Evolutionary conservation across 2,797 vertebrate species (phyloP), one percentile per base, ranked within the genome.

Genomic region (Aphelocoma californica): DNA sequence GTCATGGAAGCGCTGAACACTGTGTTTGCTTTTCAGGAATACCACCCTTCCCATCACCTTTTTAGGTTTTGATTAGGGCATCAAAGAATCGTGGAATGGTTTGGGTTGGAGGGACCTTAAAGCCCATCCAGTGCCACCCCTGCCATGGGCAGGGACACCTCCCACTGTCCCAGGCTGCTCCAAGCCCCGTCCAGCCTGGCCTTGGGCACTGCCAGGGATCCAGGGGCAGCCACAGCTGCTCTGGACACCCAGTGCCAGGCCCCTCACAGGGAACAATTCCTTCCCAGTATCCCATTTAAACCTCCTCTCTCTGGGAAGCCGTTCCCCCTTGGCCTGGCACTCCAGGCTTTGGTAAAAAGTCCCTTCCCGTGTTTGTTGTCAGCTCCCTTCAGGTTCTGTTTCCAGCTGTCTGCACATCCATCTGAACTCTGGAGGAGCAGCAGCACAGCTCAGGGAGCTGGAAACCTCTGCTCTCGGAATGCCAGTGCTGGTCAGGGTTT

Each of bases 1-100:
- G 15, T 32, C 5, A 57, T 26, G 26, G 48, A 26, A 38, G 16
- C 0, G 0, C 60, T 44, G 28, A 25, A 34, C 3, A 10, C 31
- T 13, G 18, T 20, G 25, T 42, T 86, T 57, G 24, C 21, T 65
- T 62, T 50, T 32, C 38, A 6, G 32, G 66, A 34, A 18, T 51
- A 17, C 60, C 17, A 5, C n/a, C 26, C 31, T 57, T 56, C 34
- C 34, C 44, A 13, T 54, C 64, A 2, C 18, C 32, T 23, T 38
- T 47, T 65, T 19, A 28, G 4, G 26, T 31, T 72, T 84, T 32
- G 16, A 5, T 44, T 28, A 14, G 25, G 23, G 57, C 42, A 34
- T 32, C 57, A 31, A 25, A 70, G 31, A 54, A 40, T 54, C 48
- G 0, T 7, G 14, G 64, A 25, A 25, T 34, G n/a, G n/a, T 40